These are phyloP conservation scores for Stigmatopora argus DNA, from an alignment of 2,113 vertebrate species.

Conservation along the genomic window DNA sequence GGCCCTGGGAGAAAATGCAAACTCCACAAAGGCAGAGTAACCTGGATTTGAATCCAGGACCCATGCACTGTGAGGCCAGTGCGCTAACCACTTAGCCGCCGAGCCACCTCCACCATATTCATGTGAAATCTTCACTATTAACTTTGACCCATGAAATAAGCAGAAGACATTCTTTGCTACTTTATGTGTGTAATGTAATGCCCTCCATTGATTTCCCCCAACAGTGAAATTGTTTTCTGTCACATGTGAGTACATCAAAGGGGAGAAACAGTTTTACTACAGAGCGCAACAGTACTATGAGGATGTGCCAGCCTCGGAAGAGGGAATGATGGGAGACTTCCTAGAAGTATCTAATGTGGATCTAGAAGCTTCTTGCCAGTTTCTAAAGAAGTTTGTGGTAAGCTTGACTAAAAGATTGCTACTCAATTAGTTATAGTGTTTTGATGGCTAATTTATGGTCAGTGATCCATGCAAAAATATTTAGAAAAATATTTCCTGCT, in stretches of 20 bases:
- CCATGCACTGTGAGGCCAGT: too few species aligned
- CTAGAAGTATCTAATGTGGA: constrained; percentile 83
- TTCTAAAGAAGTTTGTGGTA: constrained; percentile 90
- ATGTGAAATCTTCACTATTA: neutral
- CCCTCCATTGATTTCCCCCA: neutral
- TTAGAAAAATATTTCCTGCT: too few species aligned
- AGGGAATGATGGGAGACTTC: constrained; percentile 96
- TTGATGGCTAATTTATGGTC: neutral
- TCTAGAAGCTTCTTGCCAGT: constrained; percentile 80
- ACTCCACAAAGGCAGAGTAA: too few species aligned
- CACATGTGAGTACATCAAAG: constrained; percentile 91
- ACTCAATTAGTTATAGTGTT: neutral
- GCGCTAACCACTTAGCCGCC: too few species aligned
- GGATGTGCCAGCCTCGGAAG: constrained; percentile 86
- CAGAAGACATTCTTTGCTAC: neutral
- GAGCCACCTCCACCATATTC: neutral
- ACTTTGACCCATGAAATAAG: neutral
- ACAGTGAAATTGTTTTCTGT: constrained; percentile 92
- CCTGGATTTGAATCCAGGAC: too few species aligned
- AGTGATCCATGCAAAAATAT: neutral
- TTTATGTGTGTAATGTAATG: neutral
- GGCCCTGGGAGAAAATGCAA: too few species aligned
- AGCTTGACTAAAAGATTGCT: constrained; percentile 20
- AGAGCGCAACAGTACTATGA: constrained; percentile 88
- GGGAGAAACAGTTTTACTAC: constrained; percentile 95